Conservation (phyloP, 2,113 vertebrate genomes). For the Athene noctua region DNA sequence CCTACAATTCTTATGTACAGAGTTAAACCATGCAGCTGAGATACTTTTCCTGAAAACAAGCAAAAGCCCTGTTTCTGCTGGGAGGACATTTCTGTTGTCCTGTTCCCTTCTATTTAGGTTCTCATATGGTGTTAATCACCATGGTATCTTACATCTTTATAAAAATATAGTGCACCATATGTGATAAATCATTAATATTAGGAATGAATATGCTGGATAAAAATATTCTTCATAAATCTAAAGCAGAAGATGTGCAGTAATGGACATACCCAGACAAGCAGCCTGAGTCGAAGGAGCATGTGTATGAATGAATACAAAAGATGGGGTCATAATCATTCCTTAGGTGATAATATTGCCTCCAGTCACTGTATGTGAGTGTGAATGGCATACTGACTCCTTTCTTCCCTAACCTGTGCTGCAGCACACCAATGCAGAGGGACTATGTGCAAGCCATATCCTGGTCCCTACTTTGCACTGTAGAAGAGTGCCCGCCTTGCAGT, state of each 20-base stretch:
- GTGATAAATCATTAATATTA: slow-evolving; percentile 60
- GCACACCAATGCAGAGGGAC: neutral
- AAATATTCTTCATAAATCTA: neutral
- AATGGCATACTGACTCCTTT: neutral
- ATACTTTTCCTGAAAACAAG: neutral
- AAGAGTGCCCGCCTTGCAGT: neutral
- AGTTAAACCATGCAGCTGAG: neutral
- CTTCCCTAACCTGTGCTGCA: neutral
- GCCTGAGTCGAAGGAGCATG: neutral
- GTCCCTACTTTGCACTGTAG: neutral
- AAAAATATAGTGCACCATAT: slow-evolving; percentile 57
- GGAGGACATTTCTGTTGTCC: neutral
- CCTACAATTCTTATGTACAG: neutral
- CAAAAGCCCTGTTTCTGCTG: neutral
- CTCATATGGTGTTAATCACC: slow-evolving; percentile 52
- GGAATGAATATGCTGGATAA: slow-evolving; percentile 30
- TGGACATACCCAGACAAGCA: neutral
- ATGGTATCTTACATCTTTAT: slow-evolving; percentile 58
- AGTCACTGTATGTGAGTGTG: neutral
- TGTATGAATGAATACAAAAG: neutral
- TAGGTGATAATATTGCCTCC: neutral
- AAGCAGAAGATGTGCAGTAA: neutral
- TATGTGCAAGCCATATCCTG: neutral
- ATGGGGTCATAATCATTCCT: neutral
- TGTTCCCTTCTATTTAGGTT: slow-evolving; percentile 51